Evolutionary conservation across 2,797 vertebrate species (phyloP).

Genomic region (Platyrinchus mystaceus): DNA sequence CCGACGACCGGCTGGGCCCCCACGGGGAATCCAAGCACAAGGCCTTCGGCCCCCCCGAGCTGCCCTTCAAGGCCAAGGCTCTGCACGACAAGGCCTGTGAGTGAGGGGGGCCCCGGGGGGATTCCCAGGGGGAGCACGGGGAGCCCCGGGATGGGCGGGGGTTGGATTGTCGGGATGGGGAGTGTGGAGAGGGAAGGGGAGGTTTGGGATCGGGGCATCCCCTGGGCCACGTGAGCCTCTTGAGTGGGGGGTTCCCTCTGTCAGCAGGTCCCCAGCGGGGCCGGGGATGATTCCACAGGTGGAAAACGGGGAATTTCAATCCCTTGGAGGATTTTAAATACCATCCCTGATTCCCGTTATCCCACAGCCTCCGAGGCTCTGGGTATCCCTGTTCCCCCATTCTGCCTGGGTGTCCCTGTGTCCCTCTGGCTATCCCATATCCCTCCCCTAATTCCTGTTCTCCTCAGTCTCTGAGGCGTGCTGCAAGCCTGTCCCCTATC

Average conservation of each 20-base stretch:
- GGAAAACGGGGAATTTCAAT: not conserved
- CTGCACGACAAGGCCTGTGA: slow-evolving; percentile 84
- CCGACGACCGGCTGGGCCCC: slow-evolving; percentile 72
- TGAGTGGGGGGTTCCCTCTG: too few species aligned
- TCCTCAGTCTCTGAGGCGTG: too few species aligned
- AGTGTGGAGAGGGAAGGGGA: not conserved
- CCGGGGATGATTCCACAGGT: not conserved
- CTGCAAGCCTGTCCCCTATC: too few species aligned
- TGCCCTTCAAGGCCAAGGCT: slow-evolving; percentile 87
- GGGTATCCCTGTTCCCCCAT: not conserved
- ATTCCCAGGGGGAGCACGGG: not conserved
- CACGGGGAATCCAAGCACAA: slow-evolving; percentile 74
- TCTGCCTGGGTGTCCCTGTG: too few species aligned
- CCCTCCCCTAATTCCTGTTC: too few species aligned
- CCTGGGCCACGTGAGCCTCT: not conserved
- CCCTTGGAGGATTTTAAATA: too few species aligned
- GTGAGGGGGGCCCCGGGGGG: slow-evolving; percentile 69
- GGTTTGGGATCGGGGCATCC: not conserved
- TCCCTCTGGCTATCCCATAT: too few species aligned
- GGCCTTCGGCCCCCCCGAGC: slow-evolving; percentile 84
- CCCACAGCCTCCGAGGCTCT: not conserved
- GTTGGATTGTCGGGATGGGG: not conserved
- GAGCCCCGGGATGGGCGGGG: not conserved
- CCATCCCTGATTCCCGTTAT: too few species aligned
- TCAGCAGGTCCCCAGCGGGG: too few species aligned